phyloP scores from a whole-genome alignment of 2,888 invertebrate genomes.

The Drosophila peninsularis region DNA sequence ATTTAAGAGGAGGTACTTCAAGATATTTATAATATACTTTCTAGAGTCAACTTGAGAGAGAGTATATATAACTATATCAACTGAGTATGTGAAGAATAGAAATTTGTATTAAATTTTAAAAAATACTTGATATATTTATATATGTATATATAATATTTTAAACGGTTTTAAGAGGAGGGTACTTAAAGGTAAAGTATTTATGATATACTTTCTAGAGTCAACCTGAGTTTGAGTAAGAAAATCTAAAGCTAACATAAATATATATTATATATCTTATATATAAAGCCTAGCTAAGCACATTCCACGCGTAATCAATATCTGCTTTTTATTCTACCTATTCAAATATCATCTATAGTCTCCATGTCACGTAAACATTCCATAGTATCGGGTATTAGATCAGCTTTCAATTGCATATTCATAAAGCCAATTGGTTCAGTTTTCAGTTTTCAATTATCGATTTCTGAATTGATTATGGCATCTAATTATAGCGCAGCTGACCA shows the following conservation, averaged over 20 bases:
- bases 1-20: too few relatives aligned
- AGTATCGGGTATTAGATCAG: constrained; percentile 10
- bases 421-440: constrained; percentile 45
- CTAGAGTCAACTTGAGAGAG: too few relatives aligned
- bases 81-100: not conserved
- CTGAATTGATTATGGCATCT: constrained; percentile 25
- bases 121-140: too few relatives aligned
- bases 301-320: not conserved
- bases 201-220: too few relatives aligned
- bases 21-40: too few relatives aligned
- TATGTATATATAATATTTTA: too few relatives aligned
- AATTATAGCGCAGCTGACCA: constrained; percentile 54
- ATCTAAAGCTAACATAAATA: too few relatives aligned
- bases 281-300: not conserved
- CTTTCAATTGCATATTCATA: constrained; percentile 45
- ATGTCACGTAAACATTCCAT: not conserved
- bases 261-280: not conserved
- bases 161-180: too few relatives aligned
- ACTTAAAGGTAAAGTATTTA: too few relatives aligned
- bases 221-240: too few relatives aligned
- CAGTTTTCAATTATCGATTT: constrained; percentile 47
- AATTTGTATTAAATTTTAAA: too few relatives aligned
- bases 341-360: not conserved
- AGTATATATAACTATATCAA: too few relatives aligned
- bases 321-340: not conserved